Conservation (phyloP, 1,140 invertebrate species). For the Pseudomyrmex cubaensis region DNA sequence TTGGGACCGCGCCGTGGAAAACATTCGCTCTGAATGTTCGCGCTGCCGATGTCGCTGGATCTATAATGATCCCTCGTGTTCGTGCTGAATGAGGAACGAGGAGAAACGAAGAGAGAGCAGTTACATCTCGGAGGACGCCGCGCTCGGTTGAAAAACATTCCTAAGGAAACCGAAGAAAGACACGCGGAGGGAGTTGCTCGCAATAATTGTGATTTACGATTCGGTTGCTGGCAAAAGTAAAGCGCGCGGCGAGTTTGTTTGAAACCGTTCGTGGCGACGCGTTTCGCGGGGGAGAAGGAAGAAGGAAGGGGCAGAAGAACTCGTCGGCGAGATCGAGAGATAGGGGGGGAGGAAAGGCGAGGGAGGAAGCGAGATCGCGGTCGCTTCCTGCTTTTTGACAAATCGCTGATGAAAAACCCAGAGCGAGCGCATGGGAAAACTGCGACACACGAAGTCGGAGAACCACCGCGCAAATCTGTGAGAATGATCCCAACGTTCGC, state of each 20-base stretch:
- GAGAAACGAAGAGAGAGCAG: constrained; percentile 25
- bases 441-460: background rate
- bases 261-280: constrained; percentile 29
- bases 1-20: background rate
- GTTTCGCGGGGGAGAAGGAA: constrained; percentile 22
- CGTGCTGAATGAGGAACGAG: background rate
- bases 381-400: constrained; percentile 52
- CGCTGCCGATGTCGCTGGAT: constrained; percentile 43
- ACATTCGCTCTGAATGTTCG: background rate
- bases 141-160: constrained; percentile 76
- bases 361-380: constrained; percentile 24
- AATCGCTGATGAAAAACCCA: constrained; percentile 63
- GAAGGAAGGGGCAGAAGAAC: constrained; percentile 43
- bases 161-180: constrained; percentile 61
- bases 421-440: constrained; percentile 54
- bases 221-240: constrained; percentile 68
- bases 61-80: constrained; percentile 75
- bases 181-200: constrained; percentile 64
- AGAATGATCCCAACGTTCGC: background rate
- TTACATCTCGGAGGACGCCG: constrained; percentile 35
- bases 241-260: constrained; percentile 67
- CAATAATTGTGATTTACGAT: constrained; percentile 84
- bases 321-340: constrained; percentile 36
- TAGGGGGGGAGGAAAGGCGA: background rate
- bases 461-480: background rate